Conservation (phyloP, 2,888 invertebrate genomes). For the Branchellion lobata region DNA sequence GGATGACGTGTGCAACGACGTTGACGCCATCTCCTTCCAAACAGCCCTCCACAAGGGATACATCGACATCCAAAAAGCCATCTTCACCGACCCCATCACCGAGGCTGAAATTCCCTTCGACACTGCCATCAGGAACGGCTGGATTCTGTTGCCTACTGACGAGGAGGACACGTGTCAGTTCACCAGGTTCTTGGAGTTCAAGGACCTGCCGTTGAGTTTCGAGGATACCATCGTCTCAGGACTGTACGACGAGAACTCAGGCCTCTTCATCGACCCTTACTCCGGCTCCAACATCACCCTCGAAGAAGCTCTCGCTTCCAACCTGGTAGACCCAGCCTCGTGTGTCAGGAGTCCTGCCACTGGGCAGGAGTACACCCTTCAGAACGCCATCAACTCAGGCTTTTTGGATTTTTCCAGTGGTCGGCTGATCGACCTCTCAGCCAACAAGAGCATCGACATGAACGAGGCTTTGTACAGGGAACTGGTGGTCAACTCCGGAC, state of each 20-base stretch:
- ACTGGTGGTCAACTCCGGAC: constrained; percentile 52
- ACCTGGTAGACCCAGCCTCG: constrained; percentile 45
- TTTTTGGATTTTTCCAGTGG: constrained; percentile 73
- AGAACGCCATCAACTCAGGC: constrained; percentile 72
- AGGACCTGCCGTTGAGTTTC: constrained; percentile 27
- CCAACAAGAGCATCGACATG: constrained; percentile 68
- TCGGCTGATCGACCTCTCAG: constrained; percentile 69
- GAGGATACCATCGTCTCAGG: constrained; percentile 59
- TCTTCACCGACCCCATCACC: constrained; percentile 52
- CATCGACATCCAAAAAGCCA: constrained; percentile 51
- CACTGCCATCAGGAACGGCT: constrained; percentile 53
- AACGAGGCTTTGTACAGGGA: constrained; percentile 72
- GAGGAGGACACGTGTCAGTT: neutral
- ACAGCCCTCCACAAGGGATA: constrained; percentile 52
- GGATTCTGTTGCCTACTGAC: constrained; percentile 50
- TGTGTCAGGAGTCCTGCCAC: constrained; percentile 43
- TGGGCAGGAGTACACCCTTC: constrained; percentile 43
- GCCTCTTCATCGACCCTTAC: constrained; percentile 69
- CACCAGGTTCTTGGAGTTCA: constrained; percentile 28
- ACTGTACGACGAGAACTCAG: constrained; percentile 77
- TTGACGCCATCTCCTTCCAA: constrained; percentile 52
- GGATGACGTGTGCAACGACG: constrained; percentile 39
- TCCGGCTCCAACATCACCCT: constrained; percentile 43
- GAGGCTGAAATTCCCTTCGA: constrained; percentile 55
- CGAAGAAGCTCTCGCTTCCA: constrained; percentile 43